Conservation (phyloP, 2,888 invertebrate species). For the Xanthostigma xanthostigma region DNA sequence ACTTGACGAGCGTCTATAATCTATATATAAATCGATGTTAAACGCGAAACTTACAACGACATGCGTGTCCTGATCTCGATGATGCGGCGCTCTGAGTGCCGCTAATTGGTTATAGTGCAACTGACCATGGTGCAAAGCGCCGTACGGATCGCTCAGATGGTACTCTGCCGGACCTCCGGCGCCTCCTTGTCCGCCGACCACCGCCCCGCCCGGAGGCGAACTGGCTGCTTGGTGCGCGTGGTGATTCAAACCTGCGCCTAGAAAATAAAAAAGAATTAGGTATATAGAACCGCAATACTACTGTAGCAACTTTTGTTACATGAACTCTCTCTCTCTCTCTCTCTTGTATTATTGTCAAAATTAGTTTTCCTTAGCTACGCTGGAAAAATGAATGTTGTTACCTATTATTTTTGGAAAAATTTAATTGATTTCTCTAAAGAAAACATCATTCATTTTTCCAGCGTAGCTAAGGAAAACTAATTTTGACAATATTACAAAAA, state of each 20-base stretch:
- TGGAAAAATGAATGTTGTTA: too few species aligned
- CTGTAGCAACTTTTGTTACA: too few species aligned
- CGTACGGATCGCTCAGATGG: conserved; percentile 5
- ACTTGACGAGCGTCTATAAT: neutral
- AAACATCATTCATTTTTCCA: too few species aligned
- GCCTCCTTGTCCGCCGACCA: conserved; percentile 9
- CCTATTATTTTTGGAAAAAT: too few species aligned
- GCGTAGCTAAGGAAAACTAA: too few species aligned
- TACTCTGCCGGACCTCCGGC: conserved; percentile 4
- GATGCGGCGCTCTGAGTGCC: conserved; percentile 26
- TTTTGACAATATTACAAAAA: too few species aligned
- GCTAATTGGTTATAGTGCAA: conserved; percentile 29
- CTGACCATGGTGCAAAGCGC: conserved; percentile 12
- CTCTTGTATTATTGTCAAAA: too few species aligned
- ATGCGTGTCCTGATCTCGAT: conserved; percentile 5
- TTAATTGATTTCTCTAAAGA: too few species aligned
- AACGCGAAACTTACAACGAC: neutral
- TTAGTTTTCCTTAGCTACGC: too few species aligned
- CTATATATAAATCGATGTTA: neutral
- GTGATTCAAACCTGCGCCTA: too few species aligned
- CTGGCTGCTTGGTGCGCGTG: neutral
- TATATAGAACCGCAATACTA: too few species aligned
- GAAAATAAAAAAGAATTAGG: neutral
- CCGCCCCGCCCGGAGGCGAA: conserved; percentile 7
- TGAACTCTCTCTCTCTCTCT: too few species aligned